Evolutionary conservation across 2,797 vertebrate species (phyloP).

Genomic region (Pseudochromis fuscus): DNA sequence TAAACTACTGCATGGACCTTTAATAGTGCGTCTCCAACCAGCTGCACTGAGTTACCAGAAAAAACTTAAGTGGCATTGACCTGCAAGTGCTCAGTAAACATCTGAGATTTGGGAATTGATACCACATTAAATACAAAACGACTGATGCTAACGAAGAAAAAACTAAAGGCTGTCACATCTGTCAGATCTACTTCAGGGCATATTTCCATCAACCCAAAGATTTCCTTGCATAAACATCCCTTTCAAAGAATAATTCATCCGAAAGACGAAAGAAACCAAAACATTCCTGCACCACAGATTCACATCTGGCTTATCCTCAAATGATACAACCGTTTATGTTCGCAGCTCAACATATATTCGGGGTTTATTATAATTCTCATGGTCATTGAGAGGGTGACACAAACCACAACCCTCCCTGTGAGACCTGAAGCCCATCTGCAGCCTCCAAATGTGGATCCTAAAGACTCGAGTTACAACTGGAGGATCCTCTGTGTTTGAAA

Average conservation of each 20-base stretch:
- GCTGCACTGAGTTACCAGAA: too few species aligned
- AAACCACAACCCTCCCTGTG: constrained; percentile 56
- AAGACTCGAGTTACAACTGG: constrained; percentile 61
- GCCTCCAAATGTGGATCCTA: constrained; percentile 59
- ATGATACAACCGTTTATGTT: constrained; percentile 16
- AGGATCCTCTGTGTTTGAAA: constrained; percentile 63
- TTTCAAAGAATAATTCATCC: neutral
- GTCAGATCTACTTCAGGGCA: neutral
- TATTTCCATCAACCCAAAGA: neutral
- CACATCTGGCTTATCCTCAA: constrained; percentile 33
- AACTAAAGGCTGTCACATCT: too few species aligned
- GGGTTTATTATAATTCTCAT: constrained; percentile 46
- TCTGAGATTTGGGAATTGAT: too few species aligned
- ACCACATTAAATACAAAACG: too few species aligned
- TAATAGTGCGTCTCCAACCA: too few species aligned
- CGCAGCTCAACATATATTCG: constrained; percentile 9
- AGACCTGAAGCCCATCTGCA: constrained; percentile 44
- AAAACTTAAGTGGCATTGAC: too few species aligned
- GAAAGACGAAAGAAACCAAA: neutral
- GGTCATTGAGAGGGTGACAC: constrained; percentile 45
- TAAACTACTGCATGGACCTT: too few species aligned
- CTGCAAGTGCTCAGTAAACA: too few species aligned
- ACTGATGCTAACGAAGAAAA: too few species aligned
- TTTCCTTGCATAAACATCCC: neutral
- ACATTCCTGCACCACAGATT: neutral